Evolutionary conservation across 2,113 vertebrate species (phyloP).

Genomic region (Nothobranchius kuhntae): DNA sequence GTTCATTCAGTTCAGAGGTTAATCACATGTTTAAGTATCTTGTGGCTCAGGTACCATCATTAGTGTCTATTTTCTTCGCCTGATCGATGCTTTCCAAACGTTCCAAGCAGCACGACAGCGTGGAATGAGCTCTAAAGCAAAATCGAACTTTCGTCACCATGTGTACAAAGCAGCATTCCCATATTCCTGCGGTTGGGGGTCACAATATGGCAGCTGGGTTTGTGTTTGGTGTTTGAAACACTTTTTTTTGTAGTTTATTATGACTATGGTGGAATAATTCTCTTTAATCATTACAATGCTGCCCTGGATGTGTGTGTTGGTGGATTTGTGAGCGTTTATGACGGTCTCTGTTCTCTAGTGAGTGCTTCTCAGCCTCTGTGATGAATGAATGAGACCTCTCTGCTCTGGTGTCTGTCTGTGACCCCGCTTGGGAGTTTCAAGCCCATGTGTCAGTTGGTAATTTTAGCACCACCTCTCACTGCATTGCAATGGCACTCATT

Average conservation of each 20-base stretch:
- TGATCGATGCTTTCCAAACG: constrained; percentile 22
- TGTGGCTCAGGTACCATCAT: background rate
- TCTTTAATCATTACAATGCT: constrained; percentile 4
- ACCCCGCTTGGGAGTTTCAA: constrained; percentile 68
- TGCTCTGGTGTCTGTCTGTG: constrained; percentile 65
- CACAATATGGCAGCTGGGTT: constrained; percentile 54
- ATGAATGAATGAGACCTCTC: constrained; percentile 58
- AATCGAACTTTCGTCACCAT: constrained; percentile 40
- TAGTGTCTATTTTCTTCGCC: constrained; percentile 6
- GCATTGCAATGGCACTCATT: constrained; percentile 80
- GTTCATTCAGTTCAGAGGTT: background rate
- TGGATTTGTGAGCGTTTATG: background rate
- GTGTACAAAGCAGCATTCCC: constrained; percentile 46
- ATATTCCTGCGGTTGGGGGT: constrained; percentile 42
- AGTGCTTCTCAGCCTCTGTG: constrained; percentile 20
- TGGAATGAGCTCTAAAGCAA: constrained; percentile 38
- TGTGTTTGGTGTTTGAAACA: constrained; percentile 48
- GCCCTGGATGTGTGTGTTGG: background rate
- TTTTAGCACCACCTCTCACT: constrained; percentile 81
- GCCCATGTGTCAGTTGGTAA: constrained; percentile 80
- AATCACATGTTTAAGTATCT: background rate
- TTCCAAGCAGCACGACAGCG: constrained; percentile 21
- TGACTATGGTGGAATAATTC: background rate
- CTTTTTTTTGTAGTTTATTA: constrained; percentile 12
- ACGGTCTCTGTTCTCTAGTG: constrained; percentile 10